Evolutionary conservation across 2,113 vertebrate genomes (phyloP), one percentile per base, ranked within the genome.

Genomic region (Silurus glanis): DNA sequence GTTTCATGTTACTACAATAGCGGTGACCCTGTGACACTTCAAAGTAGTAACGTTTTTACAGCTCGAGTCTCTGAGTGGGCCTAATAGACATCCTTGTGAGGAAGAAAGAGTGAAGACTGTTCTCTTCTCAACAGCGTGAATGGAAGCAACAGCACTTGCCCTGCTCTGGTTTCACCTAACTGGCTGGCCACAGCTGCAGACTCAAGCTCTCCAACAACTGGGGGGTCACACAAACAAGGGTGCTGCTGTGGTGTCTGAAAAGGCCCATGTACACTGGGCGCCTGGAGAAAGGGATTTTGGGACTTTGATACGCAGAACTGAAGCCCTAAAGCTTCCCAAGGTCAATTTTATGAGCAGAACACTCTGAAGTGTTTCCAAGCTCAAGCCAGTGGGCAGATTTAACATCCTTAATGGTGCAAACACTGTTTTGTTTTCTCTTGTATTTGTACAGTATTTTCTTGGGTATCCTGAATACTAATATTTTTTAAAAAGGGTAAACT

Each of bases 141-240:
- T 83, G 90, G 87, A 74, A 88, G 47, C 86, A 91, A 90, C 92
- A 91, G 92, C 82, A 89, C 88, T 92, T 92, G 92, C 93, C 94
- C 94, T 91, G 94, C 95, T 97, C 94, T 93, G 91, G 92, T 96
- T 97, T 94, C 91, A 87, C 90, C 91, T 92, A 87, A 90, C 92
- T 95, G 93, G 95, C 87, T 21, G 6, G 91, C 91, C 96, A 97
- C 97, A 98, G 97, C 97, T 98, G 97, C 94, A 95, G 87, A 85
- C 87, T 88, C 85, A 93, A 92, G 91, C 9, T 91, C 64, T 62
- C 80, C 10, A 96, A 96, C 97, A 99, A 97, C 97, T 98, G 97
- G 92, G 95, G 89, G 4, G 0, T 3, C 61, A 83, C 91, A 90
- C 88, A 95, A 93, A 98, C 96, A 98, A 97, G 93, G 91, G 93